Conservation (phyloP, 2,797 vertebrate genomes). For the Phataginus tetradactyla region DNA sequence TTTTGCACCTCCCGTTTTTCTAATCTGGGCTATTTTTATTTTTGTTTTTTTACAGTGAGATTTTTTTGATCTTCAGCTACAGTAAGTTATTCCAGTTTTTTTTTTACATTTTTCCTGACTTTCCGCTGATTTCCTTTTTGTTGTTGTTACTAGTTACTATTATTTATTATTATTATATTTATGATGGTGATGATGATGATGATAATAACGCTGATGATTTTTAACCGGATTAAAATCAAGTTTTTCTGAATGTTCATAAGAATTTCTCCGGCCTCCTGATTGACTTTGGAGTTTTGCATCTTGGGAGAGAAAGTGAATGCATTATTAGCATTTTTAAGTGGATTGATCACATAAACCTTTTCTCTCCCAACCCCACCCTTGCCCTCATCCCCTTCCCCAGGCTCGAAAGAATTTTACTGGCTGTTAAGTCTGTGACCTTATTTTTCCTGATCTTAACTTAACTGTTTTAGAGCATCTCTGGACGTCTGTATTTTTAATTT, state of each 20-base stretch:
- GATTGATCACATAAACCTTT: slow-evolving; percentile 84
- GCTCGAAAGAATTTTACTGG: slow-evolving; percentile 82
- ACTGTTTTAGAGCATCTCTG: slow-evolving; percentile 85
- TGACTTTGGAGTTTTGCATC: slow-evolving; percentile 84
- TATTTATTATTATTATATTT: slow-evolving; percentile 83
- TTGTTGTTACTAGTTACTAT: slow-evolving; percentile 87
- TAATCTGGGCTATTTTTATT: slow-evolving; percentile 89
- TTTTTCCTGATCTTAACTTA: slow-evolving; percentile 85
- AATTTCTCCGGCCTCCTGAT: slow-evolving; percentile 81
- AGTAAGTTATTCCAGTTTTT: slow-evolving; percentile 87
- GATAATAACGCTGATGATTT: slow-evolving; percentile 85
- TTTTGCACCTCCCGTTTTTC: slow-evolving; percentile 86
- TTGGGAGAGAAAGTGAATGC: slow-evolving; percentile 81
- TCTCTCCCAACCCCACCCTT: slow-evolving; percentile 82
- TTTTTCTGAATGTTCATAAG: slow-evolving; percentile 86
- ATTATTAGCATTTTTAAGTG: slow-evolving; percentile 86
- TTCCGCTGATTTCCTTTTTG: slow-evolving; percentile 89
- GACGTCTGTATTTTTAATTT: slow-evolving; percentile 85
- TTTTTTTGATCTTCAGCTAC: slow-evolving; percentile 89
- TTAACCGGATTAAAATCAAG: slow-evolving; percentile 85
- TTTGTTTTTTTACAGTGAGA: slow-evolving; percentile 89
- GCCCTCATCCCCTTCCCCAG: slow-evolving; percentile 78
- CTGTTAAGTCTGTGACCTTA: slow-evolving; percentile 84
- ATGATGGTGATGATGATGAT: slow-evolving; percentile 86
- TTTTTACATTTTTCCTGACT: slow-evolving; percentile 87